Base-by-base conservation (phyloP, 2,113 vertebrate genomes). In the Indri indri region DNA sequence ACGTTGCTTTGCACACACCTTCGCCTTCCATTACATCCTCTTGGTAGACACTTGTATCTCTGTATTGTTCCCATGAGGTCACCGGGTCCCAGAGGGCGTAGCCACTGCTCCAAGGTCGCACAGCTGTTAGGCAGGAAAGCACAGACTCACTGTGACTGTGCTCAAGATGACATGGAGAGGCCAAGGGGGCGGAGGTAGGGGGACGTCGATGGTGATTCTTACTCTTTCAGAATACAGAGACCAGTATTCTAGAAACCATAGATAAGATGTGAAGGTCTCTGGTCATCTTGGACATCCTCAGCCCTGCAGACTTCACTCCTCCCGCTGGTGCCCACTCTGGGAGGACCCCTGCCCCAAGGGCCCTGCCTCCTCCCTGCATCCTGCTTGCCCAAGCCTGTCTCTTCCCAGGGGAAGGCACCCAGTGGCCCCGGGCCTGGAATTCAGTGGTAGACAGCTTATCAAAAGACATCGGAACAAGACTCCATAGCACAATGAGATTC, bases 141-240 rank as follows among this genome's bases (percentile, higher is more conserved):
- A 16, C 54, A 52, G 23, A 22, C 9, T 66, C 68, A 3, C 8
- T 8, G 73, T 11, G 5, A 88, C 59, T 50, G 71, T 63, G 50
- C 40, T 25, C 68, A 18, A 63, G 37, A n/a, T 32, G 74, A 66
- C 40, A 7, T 0, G 5, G 8, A 37, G 50, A 45, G 52, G 70
- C 54, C 10, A 0, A 18, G 7, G 23, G 27, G 16, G 6, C 18
- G 68, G 11, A 17, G 42, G 9, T 2, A 6, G 25, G 20, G 2
- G 10, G 17, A 27, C 23, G 6, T 0, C 10, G 5, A 27, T 11
- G 50, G 52, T 2, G 6, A 50, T 3, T 68, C 40, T 77, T 65
- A 57, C 4, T 1, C 40, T 57, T 54, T 80, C 17, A 23, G 66
- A 66, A 70, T 8, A 14, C 37, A 87, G 61, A 42, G 61, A 37